A percentile compares a stretch with the other conserved stretches of the same genome.
Evolutionary conservation across 2,888 invertebrate genomes (phyloP).

Genomic region (Chaitophorus viminalis): DNA sequence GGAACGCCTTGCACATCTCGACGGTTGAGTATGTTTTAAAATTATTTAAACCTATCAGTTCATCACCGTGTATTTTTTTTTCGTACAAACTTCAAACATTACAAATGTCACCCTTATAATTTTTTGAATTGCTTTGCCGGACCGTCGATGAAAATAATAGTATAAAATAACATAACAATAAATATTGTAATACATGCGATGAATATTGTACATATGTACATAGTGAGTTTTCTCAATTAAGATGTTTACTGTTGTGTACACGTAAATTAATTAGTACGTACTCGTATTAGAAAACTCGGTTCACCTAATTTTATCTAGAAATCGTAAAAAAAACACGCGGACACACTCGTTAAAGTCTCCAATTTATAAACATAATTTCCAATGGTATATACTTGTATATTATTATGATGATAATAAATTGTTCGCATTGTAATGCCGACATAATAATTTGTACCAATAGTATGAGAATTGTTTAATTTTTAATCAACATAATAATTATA

Average conservation of each 20-base stretch:
- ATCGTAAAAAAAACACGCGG: constrained; percentile 4
- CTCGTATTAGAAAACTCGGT: background rate
- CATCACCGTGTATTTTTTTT: too few species aligned
- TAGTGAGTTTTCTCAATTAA: background rate
- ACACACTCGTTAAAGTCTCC: constrained; percentile 20
- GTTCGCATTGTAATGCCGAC: background rate
- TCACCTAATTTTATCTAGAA: background rate
- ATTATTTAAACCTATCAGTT: too few species aligned
- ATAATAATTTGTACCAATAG: background rate
- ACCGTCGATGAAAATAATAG: too few species aligned
- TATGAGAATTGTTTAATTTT: background rate
- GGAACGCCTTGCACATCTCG: too few species aligned
- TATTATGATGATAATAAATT: background rate
- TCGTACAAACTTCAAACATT: too few species aligned
- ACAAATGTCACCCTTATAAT: too few species aligned
- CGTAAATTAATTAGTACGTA: background rate
- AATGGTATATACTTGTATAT: background rate
- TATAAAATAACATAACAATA: too few species aligned
- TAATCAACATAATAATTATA: background rate
- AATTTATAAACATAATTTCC: background rate
- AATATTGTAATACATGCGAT: too few species aligned
- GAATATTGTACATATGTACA: too few species aligned
- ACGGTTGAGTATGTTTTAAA: too few species aligned
- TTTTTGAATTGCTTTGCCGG: too few species aligned
- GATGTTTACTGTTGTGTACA: background rate